Evolutionary conservation across 2,888 invertebrate species (phyloP).

Genomic region (Saturnia japonica): DNA sequence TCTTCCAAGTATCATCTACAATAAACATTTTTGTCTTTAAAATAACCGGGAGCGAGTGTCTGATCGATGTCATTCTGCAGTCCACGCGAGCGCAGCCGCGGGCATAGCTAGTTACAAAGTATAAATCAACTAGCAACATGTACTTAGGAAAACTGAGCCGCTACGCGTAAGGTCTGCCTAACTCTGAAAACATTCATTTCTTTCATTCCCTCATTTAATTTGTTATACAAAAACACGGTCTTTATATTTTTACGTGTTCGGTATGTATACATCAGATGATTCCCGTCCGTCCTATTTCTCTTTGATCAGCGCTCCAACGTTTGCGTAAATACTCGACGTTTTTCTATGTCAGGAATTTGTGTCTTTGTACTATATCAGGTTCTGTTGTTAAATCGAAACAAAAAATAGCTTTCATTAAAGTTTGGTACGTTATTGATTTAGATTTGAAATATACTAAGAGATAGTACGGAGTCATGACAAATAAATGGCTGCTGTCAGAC

Average conservation of each 20-base stretch:
- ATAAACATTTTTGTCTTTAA: too few relatives aligned
- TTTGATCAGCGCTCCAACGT: slow-evolving; percentile 22
- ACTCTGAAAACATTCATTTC: slow-evolving; percentile 27
- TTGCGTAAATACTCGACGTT: slow-evolving; percentile 17
- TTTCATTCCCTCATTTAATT: slow-evolving; percentile 35
- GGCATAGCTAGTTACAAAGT: too few relatives aligned
- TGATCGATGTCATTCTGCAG: too few relatives aligned
- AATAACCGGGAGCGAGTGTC: too few relatives aligned
- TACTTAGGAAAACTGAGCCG: slow-evolving; percentile 19
- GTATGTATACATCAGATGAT: slow-evolving; percentile 23
- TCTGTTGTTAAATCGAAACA: background rate
- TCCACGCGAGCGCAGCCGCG: too few relatives aligned
- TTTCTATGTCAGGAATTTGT: slow-evolving; percentile 17
- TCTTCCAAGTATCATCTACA: too few relatives aligned
- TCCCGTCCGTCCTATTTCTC: slow-evolving; percentile 23
- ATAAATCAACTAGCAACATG: background rate
- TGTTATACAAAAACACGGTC: slow-evolving; percentile 31
- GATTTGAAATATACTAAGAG: background rate
- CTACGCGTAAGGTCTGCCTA: slow-evolving; percentile 24
- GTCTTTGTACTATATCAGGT: background rate
- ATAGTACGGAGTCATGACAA: background rate
- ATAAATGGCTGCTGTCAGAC: too few relatives aligned
- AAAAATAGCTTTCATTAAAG: background rate
- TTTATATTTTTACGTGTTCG: slow-evolving; percentile 33
- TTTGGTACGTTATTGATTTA: background rate